Evolutionary conservation across 1,140 invertebrate species (phyloP), one percentile per base, ranked within the genome.

Genomic region (Aphidius ervi): DNA sequence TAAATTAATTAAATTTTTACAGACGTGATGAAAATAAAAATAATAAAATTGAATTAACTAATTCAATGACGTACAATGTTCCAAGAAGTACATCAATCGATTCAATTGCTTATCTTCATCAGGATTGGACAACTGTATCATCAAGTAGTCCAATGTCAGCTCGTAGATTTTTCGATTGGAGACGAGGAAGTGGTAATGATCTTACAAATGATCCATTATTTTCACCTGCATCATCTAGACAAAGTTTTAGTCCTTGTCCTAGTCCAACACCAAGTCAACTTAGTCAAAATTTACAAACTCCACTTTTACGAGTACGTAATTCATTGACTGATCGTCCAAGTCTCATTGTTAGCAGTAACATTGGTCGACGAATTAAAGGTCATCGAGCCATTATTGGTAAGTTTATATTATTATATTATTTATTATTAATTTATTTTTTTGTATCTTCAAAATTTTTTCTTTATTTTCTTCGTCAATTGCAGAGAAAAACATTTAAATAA

Each of bases 41-140:
- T 40, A 52, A 50, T 52, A 37, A 50, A 9, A 23, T 39, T 6
- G 48, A 52, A n/a, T 9, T n/a, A 47, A 9, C 10, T 52, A 9
- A 41, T 37, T 42, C 40, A 7, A 41, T 40, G 9, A 31, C 10
- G 5, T 59, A 42, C 41, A 52, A 31, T 9, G 48, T 77, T 31
- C 87, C 88, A n/a, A 82, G 90, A 4, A 92, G 90, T 49, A 87
- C 88, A 53, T 91, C 89, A 72, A 91, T 91, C 69, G 90, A 92
- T 76, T 82, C 81, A 67, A 62, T 79, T 20, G 72, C 75, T 37
- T 49, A 43, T 41, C 39, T 49, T 9, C 23, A 5, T 9, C 49
- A 9, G 23, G 37, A 9, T 52, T 16, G 49, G 9, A 8, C 20
- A 52, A 6, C 8, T 31, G 23, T 31, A 31, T 3, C 47, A 16